Percentiles rank a stretch among this genome's conserved stretches.
phyloP scores from a whole-genome alignment of 2,888 invertebrate genomes.

The Pristionchus maxplancki region DNA sequence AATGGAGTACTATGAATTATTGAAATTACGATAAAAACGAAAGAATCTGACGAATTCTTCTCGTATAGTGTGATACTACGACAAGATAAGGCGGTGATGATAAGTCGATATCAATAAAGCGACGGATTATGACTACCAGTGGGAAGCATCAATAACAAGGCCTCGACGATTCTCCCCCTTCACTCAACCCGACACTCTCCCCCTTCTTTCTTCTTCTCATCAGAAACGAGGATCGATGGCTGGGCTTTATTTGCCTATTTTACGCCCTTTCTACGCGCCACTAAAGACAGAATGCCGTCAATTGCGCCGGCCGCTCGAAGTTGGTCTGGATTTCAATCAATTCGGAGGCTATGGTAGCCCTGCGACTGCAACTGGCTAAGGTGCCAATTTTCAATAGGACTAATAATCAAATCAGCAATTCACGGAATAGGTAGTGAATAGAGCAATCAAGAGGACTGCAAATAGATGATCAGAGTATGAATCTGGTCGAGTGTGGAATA shows the following conservation, averaged over 20 bases:
- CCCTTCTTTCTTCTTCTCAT: conserved; percentile 15
- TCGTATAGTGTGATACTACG: background rate
- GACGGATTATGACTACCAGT: background rate
- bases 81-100: background rate
- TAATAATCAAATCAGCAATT: background rate
- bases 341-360: background rate
- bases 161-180: background rate
- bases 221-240: conserved; percentile 47
- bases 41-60: background rate
- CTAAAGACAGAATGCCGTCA: background rate
- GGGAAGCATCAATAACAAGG: background rate
- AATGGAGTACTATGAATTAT: too few relatives aligned
- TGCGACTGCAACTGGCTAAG: background rate
- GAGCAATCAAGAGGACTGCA: background rate
- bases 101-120: background rate
- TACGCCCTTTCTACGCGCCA: background rate
- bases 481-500: background rate
- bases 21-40: too few relatives aligned
- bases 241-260: conserved; percentile 37
- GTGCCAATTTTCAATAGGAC: background rate
- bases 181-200: conserved; percentile 20
- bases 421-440: background rate
- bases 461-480: background rate
- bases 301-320: background rate
- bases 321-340: background rate